Base-by-base conservation (phyloP, 2,888 invertebrate species). In the Orchesellides sinensis region DNA sequence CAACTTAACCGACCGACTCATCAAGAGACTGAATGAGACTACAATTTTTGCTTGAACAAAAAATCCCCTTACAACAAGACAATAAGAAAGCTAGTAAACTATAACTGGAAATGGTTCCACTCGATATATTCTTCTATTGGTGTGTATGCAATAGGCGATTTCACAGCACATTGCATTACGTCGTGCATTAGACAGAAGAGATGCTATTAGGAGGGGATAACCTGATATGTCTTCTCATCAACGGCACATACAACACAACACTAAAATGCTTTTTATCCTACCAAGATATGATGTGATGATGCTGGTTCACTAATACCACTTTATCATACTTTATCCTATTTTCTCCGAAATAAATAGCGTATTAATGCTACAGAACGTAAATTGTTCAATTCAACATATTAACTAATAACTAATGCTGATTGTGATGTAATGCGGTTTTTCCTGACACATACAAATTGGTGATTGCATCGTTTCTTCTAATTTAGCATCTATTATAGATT, bases 101-200 rank as follows among this genome's bases (percentile, higher is more conserved):
- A 14, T 59, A 59, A 59, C 59, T 59, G 59, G 59, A 59, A 59
- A 59, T 32, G 27, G 59, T 59, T 59, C 59, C 59, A 29, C 29
- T 29, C 32, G 59, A 32, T n/a, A 32, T n/a, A 12, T 25, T 40
- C 59, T 59, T 49, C 35, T 49, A 8, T 40, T 40, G 40, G n/a
- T 10, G n/a, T 40, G 40, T 14, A 14, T 10, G n/a, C n/a, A n/a
- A 40, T 40, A 2, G n/a, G 10, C 40, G n/a, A 14, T 12, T 17
- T 21, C 49, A 49, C 8, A 49, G 8, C 21, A 49, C 17, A 21
- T 25, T 12, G 8, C 32, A 32, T 40, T 32, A 10, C 32, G 32
- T 32, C 32, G 5, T 32, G 32, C n/a, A n/a, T n/a, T n/a, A n/a
- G n/a, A n/a, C n/a, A n/a, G n/a, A n/a, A n/a, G n/a, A n/a, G n/a